Base-by-base conservation (phyloP, 2,113 vertebrate species). In the Ictalurus furcatus region DNA sequence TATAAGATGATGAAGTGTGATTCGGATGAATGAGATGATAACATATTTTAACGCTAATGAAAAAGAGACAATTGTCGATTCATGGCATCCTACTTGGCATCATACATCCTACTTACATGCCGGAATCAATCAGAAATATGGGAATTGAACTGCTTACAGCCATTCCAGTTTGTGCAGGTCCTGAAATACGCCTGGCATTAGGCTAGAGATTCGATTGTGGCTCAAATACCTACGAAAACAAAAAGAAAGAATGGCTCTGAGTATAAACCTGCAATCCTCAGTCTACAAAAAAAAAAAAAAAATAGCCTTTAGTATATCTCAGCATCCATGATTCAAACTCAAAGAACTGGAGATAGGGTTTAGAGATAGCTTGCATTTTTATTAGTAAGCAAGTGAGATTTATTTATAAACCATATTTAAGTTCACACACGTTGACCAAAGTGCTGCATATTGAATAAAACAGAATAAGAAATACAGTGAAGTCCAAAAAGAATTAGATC, bases 131-230 rank as follows among this genome's bases (percentile, higher is more conserved):
- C 4, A 37, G 63, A 40, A 61, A 37, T 48, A 21, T 6, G 25
- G 28, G 63, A 69, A 54, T 73, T 63, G 28, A 34, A 79, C 44
- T 71, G 13, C 98, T 81, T 97, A 99, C 98, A 99, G 94, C 98
- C 98, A 99, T 94, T 99, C 96, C 84, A 99, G 95, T 86, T 94
- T 97, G 90, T 97, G 96, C 65, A 99, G 96, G 85, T 98, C 98
- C 94, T 94, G 95, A 95, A 99, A 99, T 67, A 98, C 96, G 25
- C 96, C 95, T 0, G 97, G 97, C 92, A 96, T 96, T 93, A 99
- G 93, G 88, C 89, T 94, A 0, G 95, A 96, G 93, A 99, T 98
- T 90, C 93, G 96, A 95, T 99, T 99, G 91, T 97, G 94, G 93
- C 97, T 99, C 89, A 99, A 94, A 92, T 98, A 99, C 88, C 98